Conservation (phyloP, 53 echinoderm and acorn worm species). For the Antedon mediterranea region DNA sequence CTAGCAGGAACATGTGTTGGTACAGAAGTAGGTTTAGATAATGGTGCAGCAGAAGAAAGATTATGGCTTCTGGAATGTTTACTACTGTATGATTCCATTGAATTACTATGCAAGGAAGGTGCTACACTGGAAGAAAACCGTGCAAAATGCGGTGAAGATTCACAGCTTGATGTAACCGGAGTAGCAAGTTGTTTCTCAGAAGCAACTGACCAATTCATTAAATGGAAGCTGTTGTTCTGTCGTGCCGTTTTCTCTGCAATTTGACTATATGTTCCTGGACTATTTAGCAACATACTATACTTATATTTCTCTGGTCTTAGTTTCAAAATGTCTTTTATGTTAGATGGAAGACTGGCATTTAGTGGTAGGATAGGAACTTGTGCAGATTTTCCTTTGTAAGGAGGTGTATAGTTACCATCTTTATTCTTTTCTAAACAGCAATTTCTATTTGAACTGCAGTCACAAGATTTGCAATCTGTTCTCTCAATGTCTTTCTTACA, state of each 20-base stretch:
- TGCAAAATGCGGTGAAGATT: background rate
- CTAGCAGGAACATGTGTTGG: background rate
- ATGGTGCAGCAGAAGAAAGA: background rate
- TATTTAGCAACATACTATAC: conserved; percentile 91
- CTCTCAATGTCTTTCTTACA: background rate
- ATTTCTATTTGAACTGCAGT: background rate
- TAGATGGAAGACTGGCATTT: background rate
- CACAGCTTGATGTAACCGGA: background rate
- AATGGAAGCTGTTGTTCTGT: background rate
- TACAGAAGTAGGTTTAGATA: background rate
- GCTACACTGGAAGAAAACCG: no score
- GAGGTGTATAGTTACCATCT: no score
- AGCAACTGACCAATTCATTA: background rate
- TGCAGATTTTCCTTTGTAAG: background rate
- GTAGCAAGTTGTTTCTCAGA: no score
- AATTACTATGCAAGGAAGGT: background rate
- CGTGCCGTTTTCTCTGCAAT: background rate
- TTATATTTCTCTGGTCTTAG: conserved; percentile 42
- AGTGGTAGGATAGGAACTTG: background rate
- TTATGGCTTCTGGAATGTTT: background rate
- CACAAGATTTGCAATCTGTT: background rate
- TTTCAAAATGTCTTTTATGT: conserved; percentile 2
- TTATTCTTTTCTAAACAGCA: no score
- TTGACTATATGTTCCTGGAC: conserved; percentile 1
- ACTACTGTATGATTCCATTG: background rate